Base-by-base conservation (phyloP, 2,888 invertebrate genomes). In the Acronicta alni region DNA sequence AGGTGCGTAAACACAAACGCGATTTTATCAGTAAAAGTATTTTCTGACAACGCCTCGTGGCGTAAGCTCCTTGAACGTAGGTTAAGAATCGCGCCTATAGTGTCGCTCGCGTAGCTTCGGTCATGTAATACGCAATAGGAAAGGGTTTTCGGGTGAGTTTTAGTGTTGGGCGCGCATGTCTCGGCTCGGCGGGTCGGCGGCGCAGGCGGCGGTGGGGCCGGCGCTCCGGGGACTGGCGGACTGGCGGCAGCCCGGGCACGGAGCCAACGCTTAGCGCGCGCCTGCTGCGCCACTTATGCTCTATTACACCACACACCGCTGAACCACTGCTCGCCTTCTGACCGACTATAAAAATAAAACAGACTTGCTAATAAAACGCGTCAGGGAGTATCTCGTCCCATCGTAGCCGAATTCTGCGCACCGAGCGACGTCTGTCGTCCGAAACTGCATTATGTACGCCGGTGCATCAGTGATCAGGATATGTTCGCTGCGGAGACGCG, bases 221-320 rank as follows among this genome's bases (percentile, higher is more conserved):
- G 89, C 88, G 80, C 84, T 87, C 89, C 84, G 88, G 89, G 91
- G 86, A 93, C 93, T 92, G 92, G 83, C 87, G 91, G 86, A 92
- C 93, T 92, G 92, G 83, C 87, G 80, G 82, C 75, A 63, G 81
- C 81, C 81, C 89, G 92, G 93, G 93, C 92, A 90, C 72, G 62
- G 81, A 77, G 92, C 93, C 92, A 93, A 89, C 82, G 80, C 80
- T 64, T 70, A 70, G 77, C 79, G 77, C 74, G 72, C 73, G 82
- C 83, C 80, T 75, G 83, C 86, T 84, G 84, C 83, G 85, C 87
- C 89, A 88, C 90, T 90, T 86, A 81, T 86, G 86, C 84, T 87
- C 89, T 87, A 86, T 89, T 87, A 89, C 89, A 90, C 87, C 90
- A 85, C 86, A 89, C 76, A 82, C 83, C 77, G 79, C 83, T 80